These are phyloP conservation scores for Drosophila ananassae DNA, from an alignment of 1,140 invertebrate genomes.

Conservation along the genomic window DNA sequence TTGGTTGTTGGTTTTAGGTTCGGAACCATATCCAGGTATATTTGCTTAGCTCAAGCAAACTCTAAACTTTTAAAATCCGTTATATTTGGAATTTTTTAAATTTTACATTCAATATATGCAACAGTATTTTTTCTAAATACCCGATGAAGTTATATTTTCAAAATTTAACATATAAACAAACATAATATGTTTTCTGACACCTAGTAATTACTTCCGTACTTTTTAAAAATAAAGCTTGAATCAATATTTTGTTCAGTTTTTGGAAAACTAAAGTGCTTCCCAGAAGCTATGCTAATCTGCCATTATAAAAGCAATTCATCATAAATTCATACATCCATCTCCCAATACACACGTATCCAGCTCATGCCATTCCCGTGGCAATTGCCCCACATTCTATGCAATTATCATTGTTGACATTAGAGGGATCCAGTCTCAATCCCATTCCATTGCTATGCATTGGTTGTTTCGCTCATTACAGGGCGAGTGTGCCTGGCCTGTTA, in stretches of 20 bases:
- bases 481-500: conserved; percentile 50
- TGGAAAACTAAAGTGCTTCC: too few relatives aligned
- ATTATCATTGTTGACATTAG: conserved; percentile 38
- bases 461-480: conserved; percentile 35
- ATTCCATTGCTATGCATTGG: conserved; percentile 16
- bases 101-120: too few relatives aligned
- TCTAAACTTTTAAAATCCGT: conserved; percentile 8
- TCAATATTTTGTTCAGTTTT: too few relatives aligned
- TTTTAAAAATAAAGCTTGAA: too few relatives aligned
- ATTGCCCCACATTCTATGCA: conserved; percentile 44
- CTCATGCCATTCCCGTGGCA: conserved; percentile 20
- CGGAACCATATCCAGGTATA: conserved; percentile 15
- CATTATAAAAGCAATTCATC: conserved; percentile 42
- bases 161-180: too few relatives aligned
- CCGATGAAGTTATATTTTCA: too few relatives aligned
- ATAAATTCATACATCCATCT: conserved; percentile 5
- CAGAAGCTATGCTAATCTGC: conserved; percentile 17
- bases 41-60: conserved; percentile 22
- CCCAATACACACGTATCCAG: neutral
- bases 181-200: too few relatives aligned
- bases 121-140: too few relatives aligned
- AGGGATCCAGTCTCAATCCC: conserved; percentile 9
- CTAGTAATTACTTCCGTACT: neutral
- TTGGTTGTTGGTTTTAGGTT: conserved; percentile 30
- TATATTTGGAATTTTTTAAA: neutral